Evolutionary conservation across 64 coral and sea anemone species (phyloP).

Genomic region (Hydrozoanthus tunicans): DNA sequence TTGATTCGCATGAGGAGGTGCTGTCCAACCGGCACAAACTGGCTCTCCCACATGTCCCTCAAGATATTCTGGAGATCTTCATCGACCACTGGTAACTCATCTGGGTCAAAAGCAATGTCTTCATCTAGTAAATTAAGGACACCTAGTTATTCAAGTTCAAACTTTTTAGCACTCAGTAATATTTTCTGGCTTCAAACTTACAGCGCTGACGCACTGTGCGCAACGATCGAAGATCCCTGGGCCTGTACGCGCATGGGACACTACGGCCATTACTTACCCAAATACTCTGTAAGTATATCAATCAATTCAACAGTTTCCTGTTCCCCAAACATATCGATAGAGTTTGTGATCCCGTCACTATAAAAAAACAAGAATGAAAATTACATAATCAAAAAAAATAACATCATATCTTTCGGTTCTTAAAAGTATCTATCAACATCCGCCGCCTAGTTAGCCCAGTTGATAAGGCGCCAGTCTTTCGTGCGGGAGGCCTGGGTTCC

Average conservation of each 20-base stretch:
- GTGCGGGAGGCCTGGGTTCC: no score
- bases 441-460: no score
- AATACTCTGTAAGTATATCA: slow-evolving; percentile 84
- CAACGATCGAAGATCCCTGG: background rate
- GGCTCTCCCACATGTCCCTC: slow-evolving; percentile 84
- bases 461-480: no score
- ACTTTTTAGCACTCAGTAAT: background rate
- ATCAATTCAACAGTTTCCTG: slow-evolving; percentile 81
- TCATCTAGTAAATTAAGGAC: slow-evolving; percentile 68
- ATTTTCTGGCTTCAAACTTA: background rate
- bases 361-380: background rate
- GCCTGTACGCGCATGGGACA: background rate
- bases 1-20: slow-evolving; percentile 83
- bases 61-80: slow-evolving; percentile 60
- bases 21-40: slow-evolving; percentile 86
- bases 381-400: background rate
- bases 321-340: slow-evolving; percentile 77
- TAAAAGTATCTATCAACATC: no score
- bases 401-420: no score
- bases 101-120: slow-evolving; percentile 72
- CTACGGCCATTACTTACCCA: slow-evolving; percentile 58
- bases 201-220: no score
- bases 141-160: no score
- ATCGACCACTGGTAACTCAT: slow-evolving; percentile 51
- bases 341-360: slow-evolving; percentile 85